Conservation (phyloP, 2,797 vertebrate species). For the Schizothorax lantsangensis region DNA sequence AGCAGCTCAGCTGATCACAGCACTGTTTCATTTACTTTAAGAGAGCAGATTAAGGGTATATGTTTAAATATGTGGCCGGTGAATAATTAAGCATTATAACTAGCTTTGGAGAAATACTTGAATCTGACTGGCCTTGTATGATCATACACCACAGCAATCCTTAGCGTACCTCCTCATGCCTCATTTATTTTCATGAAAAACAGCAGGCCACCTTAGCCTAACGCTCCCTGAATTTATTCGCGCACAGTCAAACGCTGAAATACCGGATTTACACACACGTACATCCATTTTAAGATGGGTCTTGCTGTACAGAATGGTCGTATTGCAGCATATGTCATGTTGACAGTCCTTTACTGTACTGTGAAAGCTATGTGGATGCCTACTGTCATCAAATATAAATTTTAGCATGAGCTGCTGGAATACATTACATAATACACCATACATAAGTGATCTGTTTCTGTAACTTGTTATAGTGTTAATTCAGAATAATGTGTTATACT, state of each 20-base stretch:
- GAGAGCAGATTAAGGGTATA: slow-evolving; percentile 49
- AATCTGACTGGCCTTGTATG: slow-evolving; percentile 38
- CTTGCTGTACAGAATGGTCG: slow-evolving; percentile 20
- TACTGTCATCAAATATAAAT: slow-evolving; percentile 13
- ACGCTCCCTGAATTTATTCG: slow-evolving; percentile 6
- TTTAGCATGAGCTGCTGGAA: not conserved
- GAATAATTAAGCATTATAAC: slow-evolving; percentile 42
- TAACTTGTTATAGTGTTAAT: not conserved
- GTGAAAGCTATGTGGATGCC: slow-evolving; percentile 15
- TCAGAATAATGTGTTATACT: not conserved
- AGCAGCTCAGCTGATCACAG: slow-evolving; percentile 41
- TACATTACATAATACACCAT: not conserved
- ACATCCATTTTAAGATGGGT: slow-evolving; percentile 27
- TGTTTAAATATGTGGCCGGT: slow-evolving; percentile 26
- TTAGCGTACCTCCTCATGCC: slow-evolving; percentile 12
- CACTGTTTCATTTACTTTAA: slow-evolving; percentile 45
- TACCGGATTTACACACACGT: slow-evolving; percentile 24
- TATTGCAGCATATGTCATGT: slow-evolving; percentile 20
- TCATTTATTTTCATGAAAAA: slow-evolving; percentile 47
- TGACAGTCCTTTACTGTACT: slow-evolving; percentile 27
- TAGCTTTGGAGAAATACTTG: slow-evolving; percentile 35
- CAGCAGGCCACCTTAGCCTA: slow-evolving; percentile 34
- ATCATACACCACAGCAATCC: slow-evolving; percentile 27
- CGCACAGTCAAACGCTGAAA: slow-evolving; percentile 20
- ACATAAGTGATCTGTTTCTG: not conserved